Evolutionary conservation across 2,888 invertebrate genomes (phyloP).

Genomic region (Elysia crispata): DNA sequence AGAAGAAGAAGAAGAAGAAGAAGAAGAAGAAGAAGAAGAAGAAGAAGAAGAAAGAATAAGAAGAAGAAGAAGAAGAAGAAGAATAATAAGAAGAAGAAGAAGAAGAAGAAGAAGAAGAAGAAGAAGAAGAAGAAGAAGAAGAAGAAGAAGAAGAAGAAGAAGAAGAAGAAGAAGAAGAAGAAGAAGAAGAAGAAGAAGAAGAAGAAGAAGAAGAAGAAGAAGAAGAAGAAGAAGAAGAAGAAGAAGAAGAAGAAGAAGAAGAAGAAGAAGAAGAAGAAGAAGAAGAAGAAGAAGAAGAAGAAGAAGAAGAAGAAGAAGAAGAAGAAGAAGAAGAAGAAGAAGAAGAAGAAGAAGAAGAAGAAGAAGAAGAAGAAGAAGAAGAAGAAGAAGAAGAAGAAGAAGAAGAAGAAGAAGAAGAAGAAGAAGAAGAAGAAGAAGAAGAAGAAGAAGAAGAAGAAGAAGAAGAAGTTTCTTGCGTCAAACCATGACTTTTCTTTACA

Average conservation of each 20-base stretch:
- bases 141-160: neutral
- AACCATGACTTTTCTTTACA: no score
- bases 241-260: neutral
- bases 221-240: slow-evolving; percentile 6
- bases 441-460: slow-evolving; percentile 38
- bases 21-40: neutral
- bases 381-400: slow-evolving; percentile 30
- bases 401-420: slow-evolving; percentile 35
- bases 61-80: no score
- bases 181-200: slow-evolving; percentile 13
- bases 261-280: slow-evolving; percentile 24
- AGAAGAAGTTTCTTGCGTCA: neutral
- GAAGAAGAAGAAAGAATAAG: no score
- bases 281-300: slow-evolving; percentile 28
- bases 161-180: neutral
- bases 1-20: neutral
- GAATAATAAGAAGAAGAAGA: no score
- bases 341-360: slow-evolving; percentile 1
- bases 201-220: slow-evolving; percentile 14
- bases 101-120: slow-evolving; percentile 6
- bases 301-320: slow-evolving; percentile 36
- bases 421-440: slow-evolving; percentile 32
- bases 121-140: neutral
- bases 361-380: neutral
- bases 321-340: slow-evolving; percentile 11